Base-by-base conservation (phyloP, 2,113 vertebrate genomes). In the Lichenostomus cassidix region DNA sequence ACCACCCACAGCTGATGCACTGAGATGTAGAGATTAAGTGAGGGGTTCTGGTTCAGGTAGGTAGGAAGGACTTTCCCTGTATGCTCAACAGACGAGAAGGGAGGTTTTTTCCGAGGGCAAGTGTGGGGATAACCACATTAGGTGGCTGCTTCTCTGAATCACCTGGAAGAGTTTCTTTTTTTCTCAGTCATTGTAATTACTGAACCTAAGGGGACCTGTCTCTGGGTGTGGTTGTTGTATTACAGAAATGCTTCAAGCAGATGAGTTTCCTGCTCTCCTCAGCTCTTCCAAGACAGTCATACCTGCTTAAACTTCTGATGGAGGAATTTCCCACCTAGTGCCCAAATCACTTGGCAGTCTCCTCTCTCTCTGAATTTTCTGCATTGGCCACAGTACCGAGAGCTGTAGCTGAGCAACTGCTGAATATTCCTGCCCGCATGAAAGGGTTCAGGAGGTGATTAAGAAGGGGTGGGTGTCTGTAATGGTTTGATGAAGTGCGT, bases 221-320 rank as follows among this genome's bases (percentile, higher is more conserved):
- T 96, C 76, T 92, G 95, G 71, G 71, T 88, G 83, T 95, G 94
- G 94, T 83, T 88, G 71, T 93, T 92, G 85, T 85, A 39, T 69
- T 79, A 58, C 90, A 86, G 50, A 83, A 94, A 59, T n/a, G 23
- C 59, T 77, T 94, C 70, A 46, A 31, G 59, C 20, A 53, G 28
- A 47, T 52, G 46, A 77, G 47, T 50, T 76, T 74, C 56, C 60
- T 74, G 69, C 52, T 22, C 20, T 89, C 55, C 39, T 22, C 49
- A n/a, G 0, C 41, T 75, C 58, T 41, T 64, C 42, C 0, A 0
- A 67, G 75, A n/a, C 19, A 59, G 19, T 84, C 79, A 52, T 58
- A 93, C 67, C 82, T 93, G 60, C 42, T 65, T 37, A 50, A 80
- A 46, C 46, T 82, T 78, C 69, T 73, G 52, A 49, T 47, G 67